Base-by-base conservation (phyloP, 2,888 invertebrate genomes). In the Eumacrocentrus americanus region DNA sequence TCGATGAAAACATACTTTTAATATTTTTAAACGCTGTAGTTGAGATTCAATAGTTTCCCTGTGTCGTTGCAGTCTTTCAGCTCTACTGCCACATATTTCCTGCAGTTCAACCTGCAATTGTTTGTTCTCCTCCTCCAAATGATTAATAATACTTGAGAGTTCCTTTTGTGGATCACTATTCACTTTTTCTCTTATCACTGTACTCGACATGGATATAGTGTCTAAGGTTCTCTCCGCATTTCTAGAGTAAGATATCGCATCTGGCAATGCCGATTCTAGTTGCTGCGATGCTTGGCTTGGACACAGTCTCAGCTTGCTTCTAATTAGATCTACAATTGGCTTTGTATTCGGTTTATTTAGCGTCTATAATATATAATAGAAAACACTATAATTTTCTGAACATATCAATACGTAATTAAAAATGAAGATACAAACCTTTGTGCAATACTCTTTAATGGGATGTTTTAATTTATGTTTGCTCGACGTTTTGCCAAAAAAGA, bases 101-200 rank as follows among this genome's bases (percentile, higher is more conserved):
- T 72, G 70, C 48, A 81, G 68, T 62, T 81, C 81, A 12, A 74
- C 67, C 59, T 77, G 76, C 46, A 81, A 64, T 65, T 80, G 79
- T 84, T 82, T 84, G 69, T 88, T 89, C 74, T 89, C 88, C 40
- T 85, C 83, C 79, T 91, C 91, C 63, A 92, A 79, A 70, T 90
- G 88, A 61, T 82, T 83, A 51, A 91, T 91, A 65, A 91, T 87
- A 71, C 88, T 86, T 70, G 90, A 88, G 47, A 91, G 76, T 72
- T 91, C 87, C 14, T 82, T 79, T 14, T 86, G 83, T 0, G 88
- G 88, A 65, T 86, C 86, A 60, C 68, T 74, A 18, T 76, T 65
- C 40, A 80, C 73, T 63, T 75, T 77, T 35, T 50, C 23, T 65
- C 74, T 71, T 59, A 69, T 72, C 2, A 77, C 72, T 12, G 78